phyloP scores from a whole-genome alignment of 1,140 invertebrate genomes.

The Drosophila pruinosa region DNA sequence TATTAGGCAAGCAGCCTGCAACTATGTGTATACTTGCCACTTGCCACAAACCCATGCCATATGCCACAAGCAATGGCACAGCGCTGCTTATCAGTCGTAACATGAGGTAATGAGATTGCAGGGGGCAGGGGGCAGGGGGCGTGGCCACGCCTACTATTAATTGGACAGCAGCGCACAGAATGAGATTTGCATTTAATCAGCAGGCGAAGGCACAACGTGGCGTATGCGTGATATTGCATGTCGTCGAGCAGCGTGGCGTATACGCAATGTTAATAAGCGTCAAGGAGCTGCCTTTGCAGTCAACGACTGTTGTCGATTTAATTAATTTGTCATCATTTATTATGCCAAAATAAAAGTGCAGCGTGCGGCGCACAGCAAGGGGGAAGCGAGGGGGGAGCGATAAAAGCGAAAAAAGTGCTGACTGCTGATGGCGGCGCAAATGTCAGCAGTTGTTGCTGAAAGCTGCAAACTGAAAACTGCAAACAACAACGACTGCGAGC shows the following conservation, averaged over 20 bases:
- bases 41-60: not conserved
- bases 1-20: not conserved
- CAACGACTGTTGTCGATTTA: slow-evolving; percentile 59
- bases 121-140: not conserved
- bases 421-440: slow-evolving; percentile 39
- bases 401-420: slow-evolving; percentile 11
- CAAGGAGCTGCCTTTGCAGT: slow-evolving; percentile 8
- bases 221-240: slow-evolving; percentile 32
- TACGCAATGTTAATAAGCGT: slow-evolving; percentile 43
- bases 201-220: slow-evolving; percentile 17
- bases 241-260: slow-evolving; percentile 10
- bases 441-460: slow-evolving; percentile 36
- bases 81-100: not conserved
- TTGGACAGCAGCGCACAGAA: slow-evolving; percentile 7
- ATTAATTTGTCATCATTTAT: slow-evolving; percentile 81
- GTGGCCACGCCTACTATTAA: slow-evolving; percentile 22
- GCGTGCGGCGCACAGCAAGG: not conserved
- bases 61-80: not conserved
- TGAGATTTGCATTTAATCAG: slow-evolving; percentile 40
- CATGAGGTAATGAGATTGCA: slow-evolving; percentile 14
- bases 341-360: slow-evolving; percentile 58
- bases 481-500: slow-evolving; percentile 16
- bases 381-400: not conserved
- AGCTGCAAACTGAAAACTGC: slow-evolving; percentile 3
- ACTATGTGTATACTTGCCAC: not conserved